Conservation (phyloP, 2,113 vertebrate species). For the Solea solea region DNA sequence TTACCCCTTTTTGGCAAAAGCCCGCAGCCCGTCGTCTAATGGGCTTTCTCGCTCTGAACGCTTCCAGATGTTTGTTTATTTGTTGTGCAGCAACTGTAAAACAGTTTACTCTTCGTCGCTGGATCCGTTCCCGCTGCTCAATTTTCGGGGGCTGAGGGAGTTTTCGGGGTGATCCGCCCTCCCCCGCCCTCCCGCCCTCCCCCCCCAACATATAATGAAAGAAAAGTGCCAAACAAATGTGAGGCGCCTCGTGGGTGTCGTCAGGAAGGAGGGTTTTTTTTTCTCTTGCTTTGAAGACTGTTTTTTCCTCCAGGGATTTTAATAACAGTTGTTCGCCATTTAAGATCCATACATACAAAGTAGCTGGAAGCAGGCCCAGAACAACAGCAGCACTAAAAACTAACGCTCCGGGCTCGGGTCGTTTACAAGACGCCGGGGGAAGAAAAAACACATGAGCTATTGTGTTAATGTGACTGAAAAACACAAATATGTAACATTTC, state of each 20-base stretch:
- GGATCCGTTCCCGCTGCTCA: conserved; percentile 66
- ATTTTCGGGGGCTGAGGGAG: conserved; percentile 33
- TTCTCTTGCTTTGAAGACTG: conserved; percentile 63
- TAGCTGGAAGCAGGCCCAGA: conserved; percentile 78
- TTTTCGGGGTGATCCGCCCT: neutral
- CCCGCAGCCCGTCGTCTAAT: conserved; percentile 89
- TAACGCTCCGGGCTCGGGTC: conserved; percentile 51
- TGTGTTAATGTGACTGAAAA: no score
- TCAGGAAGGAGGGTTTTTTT: conserved; percentile 51
- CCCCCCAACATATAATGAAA: conserved; percentile 67
- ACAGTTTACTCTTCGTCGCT: conserved; percentile 83
- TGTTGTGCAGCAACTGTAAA: conserved; percentile 91
- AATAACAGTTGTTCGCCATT: conserved; percentile 81
- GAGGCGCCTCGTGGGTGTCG: conserved; percentile 71
- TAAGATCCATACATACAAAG: conserved; percentile 81
- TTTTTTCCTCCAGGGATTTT: conserved; percentile 72
- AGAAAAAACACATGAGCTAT: no score
- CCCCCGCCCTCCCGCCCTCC: no score
- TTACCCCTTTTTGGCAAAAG: conserved; percentile 92
- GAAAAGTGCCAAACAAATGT: conserved; percentile 72
- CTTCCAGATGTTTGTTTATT: conserved; percentile 99
- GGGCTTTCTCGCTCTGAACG: conserved; percentile 86
- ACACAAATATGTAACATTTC: no score
- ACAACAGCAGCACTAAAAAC: conserved; percentile 73
- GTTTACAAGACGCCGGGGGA: neutral